These are phyloP conservation scores for Fregetta grallaria DNA, from an alignment of 2,113 vertebrate species.

Conservation along the genomic window DNA sequence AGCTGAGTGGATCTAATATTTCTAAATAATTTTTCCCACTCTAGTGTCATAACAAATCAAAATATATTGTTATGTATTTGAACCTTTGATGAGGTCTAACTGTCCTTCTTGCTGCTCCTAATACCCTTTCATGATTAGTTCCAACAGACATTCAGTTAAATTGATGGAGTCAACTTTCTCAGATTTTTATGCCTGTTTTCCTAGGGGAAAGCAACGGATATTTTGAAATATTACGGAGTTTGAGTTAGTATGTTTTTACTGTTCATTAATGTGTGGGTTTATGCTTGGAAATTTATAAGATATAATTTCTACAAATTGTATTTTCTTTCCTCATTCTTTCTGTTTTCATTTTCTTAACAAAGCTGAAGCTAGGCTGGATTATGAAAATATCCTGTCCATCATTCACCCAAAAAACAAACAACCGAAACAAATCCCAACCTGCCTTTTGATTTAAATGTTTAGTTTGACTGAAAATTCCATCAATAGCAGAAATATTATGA, in stretches of 20 bases:
- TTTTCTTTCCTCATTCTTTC: background rate
- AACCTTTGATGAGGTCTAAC: background rate
- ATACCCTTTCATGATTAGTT: background rate
- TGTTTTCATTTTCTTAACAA: background rate
- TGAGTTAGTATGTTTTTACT: background rate
- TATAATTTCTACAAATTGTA: background rate
- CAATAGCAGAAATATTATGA: background rate
- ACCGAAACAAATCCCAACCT: rapidly evolving
- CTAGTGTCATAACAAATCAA: background rate
- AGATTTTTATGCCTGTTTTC: background rate
- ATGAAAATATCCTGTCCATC: background rate
- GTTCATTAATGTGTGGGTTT: background rate
- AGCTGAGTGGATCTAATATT: background rate
- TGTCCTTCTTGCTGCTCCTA: background rate
- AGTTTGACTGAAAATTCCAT: background rate
- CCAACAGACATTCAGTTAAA: background rate
- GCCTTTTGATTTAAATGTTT: background rate
- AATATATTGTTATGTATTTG: background rate
- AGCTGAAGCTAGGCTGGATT: background rate
- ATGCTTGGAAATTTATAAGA: background rate
- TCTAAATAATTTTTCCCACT: background rate
- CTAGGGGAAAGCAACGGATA: background rate
- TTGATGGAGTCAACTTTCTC: background rate
- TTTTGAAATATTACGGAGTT: background rate
- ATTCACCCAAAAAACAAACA: background rate